Conservation (phyloP, 2,797 vertebrate genomes). For the Ctenosaura bakeri region DNA sequence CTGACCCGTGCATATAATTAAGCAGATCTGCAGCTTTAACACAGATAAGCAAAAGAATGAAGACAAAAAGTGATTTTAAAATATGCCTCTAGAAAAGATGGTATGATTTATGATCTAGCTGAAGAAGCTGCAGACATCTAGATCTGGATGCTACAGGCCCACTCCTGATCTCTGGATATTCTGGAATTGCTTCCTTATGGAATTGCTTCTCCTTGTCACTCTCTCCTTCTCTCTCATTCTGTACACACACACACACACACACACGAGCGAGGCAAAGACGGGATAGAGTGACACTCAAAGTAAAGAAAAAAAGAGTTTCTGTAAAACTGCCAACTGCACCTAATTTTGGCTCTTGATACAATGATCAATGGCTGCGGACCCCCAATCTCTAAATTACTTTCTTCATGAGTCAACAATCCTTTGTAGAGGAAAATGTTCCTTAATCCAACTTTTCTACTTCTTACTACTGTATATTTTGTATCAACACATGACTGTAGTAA, state of each 20-base stretch:
- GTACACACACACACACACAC: too few relatives aligned
- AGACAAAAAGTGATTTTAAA: neutral
- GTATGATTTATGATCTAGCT: neutral
- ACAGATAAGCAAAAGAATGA: neutral
- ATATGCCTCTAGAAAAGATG: neutral
- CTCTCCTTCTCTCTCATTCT: neutral
- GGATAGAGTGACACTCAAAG: neutral
- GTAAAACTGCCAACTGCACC: neutral
- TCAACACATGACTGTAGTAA: neutral
- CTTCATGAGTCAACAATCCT: neutral
- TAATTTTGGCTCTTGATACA: neutral
- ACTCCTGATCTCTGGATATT: neutral
- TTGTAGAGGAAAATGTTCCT: neutral
- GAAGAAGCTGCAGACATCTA: neutral
- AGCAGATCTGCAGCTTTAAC: neutral
- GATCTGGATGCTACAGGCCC: neutral
- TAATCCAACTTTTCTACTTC: neutral
- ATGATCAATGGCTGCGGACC: too few relatives aligned
- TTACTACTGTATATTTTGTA: neutral
- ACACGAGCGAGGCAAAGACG: neutral
- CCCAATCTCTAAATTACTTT: neutral
- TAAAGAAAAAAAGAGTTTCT: neutral
- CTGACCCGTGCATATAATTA: neutral
- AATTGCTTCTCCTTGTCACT: neutral
- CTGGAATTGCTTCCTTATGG: too few relatives aligned